Evolutionary conservation across 2,113 vertebrate species (phyloP).

Genomic region (Formicarius rufipectus): DNA sequence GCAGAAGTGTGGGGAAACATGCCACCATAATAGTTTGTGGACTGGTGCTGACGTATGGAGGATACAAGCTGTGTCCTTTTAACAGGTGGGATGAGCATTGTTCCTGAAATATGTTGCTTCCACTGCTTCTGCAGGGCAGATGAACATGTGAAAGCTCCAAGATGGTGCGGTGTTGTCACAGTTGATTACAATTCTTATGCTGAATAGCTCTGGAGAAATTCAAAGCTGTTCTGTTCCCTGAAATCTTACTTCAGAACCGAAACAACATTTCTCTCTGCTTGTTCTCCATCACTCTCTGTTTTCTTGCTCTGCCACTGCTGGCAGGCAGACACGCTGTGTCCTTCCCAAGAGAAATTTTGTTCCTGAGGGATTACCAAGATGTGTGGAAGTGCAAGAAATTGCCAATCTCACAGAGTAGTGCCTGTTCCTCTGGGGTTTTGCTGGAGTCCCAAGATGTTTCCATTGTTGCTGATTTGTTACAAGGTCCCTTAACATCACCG

Average conservation of each 20-base stretch:
- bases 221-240: neutral
- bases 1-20: neutral
- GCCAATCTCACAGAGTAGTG: neutral
- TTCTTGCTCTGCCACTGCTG: neutral
- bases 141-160: neutral
- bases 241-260: neutral
- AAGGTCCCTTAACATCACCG: neutral
- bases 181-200: neutral
- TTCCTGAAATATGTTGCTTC: neutral
- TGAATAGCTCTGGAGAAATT: conserved; percentile 25
- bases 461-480: neutral
- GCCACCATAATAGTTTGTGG: neutral
- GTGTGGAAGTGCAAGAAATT: neutral
- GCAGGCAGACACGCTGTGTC: neutral
- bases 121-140: neutral
- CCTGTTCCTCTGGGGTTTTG: neutral
- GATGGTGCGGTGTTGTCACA: neutral
- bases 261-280: neutral
- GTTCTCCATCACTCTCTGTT: neutral
- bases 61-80: neutral
- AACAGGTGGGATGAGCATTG: neutral
- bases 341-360: neutral
- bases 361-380: neutral
- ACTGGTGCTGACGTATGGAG: neutral
- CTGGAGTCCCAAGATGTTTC: conserved; percentile 1